Conservation (phyloP, 2,113 vertebrate species). For the Limanda limanda region DNA sequence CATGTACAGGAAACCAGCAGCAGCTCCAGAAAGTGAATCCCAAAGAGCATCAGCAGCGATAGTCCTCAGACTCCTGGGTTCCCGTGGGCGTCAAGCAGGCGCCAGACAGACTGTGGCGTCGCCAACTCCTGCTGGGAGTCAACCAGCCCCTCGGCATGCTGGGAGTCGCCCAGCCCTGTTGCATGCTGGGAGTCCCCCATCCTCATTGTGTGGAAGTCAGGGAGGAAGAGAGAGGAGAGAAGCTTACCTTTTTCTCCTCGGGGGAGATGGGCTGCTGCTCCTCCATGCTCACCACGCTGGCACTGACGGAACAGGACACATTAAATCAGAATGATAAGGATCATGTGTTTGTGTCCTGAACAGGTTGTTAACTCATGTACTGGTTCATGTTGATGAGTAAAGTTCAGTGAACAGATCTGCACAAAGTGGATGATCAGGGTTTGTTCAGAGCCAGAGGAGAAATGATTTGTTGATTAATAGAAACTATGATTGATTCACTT, state of each 20-base stretch:
- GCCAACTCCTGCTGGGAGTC: background rate
- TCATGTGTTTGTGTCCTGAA: background rate
- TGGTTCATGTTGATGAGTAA: no score
- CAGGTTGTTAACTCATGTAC: no score
- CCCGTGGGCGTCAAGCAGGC: background rate
- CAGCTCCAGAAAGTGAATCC: background rate
- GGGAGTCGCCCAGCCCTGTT: background rate
- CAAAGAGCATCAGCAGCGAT: background rate
- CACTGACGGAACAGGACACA: conserved; percentile 69
- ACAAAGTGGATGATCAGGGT: no score
- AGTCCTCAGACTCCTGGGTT: conserved; percentile 7
- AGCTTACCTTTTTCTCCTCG: conserved; percentile 87
- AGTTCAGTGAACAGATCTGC: no score
- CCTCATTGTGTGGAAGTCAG: background rate
- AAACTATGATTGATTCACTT: no score
- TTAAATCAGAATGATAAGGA: background rate
- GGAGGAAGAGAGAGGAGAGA: no score
- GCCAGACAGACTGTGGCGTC: background rate
- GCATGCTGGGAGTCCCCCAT: background rate
- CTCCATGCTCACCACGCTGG: conserved; percentile 86
- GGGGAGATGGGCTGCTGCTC: conserved; percentile 78
- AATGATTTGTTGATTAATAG: no score
- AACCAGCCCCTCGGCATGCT: background rate
- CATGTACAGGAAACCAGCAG: background rate
- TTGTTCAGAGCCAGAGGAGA: no score